These are phyloP conservation scores for Hoplodrina ambigua DNA, from an alignment of 2,888 invertebrate genomes.

Conservation along the genomic window DNA sequence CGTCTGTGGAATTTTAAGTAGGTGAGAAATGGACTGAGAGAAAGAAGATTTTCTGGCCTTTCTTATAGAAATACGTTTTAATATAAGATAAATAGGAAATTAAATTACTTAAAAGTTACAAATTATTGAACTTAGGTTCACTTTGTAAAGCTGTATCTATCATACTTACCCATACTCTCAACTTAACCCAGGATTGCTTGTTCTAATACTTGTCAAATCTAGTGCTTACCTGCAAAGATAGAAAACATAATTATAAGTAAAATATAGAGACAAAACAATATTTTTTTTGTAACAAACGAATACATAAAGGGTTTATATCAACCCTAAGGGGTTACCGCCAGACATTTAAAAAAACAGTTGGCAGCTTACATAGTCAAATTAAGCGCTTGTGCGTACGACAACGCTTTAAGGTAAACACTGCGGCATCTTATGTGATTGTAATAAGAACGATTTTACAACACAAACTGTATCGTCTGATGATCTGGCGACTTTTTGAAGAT, in stretches of 20 bases:
- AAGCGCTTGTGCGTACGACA: neutral
- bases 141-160: neutral
- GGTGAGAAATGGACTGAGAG: neutral
- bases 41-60: neutral
- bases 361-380: neutral
- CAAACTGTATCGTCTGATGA: too few relatives aligned
- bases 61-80: neutral
- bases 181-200: neutral
- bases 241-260: conserved; percentile 41
- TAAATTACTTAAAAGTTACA: neutral
- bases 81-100: neutral
- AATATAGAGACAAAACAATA: neutral
- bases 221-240: conserved; percentile 62
- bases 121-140: neutral
- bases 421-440: too few relatives aligned
- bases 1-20: conserved; percentile 31
- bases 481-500: too few relatives aligned
- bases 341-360: neutral
- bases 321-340: neutral
- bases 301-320: neutral
- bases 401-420: too few relatives aligned
- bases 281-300: neutral
- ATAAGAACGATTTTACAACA: too few relatives aligned
- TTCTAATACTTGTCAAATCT: neutral
- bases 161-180: conserved; percentile 32